A percentile compares a stretch with the other conserved stretches of the same genome.
Conservation (phyloP, 2,797 vertebrate species). For the Chelmon rostratus region DNA sequence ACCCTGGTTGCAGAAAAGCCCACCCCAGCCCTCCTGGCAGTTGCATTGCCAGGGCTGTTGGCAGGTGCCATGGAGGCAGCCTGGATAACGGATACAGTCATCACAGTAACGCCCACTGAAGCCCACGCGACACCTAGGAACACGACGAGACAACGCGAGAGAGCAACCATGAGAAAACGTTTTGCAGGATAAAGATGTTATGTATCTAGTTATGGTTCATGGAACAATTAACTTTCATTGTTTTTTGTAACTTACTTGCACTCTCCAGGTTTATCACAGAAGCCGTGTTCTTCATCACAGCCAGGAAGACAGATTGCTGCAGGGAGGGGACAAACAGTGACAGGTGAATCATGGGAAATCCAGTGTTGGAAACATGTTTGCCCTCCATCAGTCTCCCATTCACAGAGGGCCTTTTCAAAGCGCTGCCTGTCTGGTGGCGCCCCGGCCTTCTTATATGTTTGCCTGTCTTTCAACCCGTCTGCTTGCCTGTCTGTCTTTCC, state of each 20-base stretch:
- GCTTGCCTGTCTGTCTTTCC: constrained; percentile 6
- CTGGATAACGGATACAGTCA: constrained; percentile 97
- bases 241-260: constrained; percentile 93
- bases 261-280: constrained; percentile 96
- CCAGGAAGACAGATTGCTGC: constrained; percentile 96
- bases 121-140: constrained; percentile 93
- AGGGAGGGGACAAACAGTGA: constrained; percentile 73
- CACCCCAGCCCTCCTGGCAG: constrained; percentile 99
- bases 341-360: constrained; percentile 67
- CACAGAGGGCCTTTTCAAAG: constrained; percentile 41
- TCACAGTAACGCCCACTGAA: constrained; percentile 98
- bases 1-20: constrained; percentile 99
- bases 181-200: not conserved
- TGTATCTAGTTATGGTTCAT: not conserved
- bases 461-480: constrained; percentile 27
- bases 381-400: constrained; percentile 40
- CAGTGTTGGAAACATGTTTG: constrained; percentile 51
- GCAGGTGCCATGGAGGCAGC: constrained; percentile 98
- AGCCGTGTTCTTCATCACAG: constrained; percentile 96
- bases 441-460: constrained; percentile 24
- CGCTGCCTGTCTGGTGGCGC: constrained; percentile 14
- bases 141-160: constrained; percentile 17
- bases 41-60: constrained; percentile 99
- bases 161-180: not conserved
- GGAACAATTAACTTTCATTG: not conserved